Conservation (phyloP, 2,888 invertebrate species). For the Lapara coniferarum region DNA sequence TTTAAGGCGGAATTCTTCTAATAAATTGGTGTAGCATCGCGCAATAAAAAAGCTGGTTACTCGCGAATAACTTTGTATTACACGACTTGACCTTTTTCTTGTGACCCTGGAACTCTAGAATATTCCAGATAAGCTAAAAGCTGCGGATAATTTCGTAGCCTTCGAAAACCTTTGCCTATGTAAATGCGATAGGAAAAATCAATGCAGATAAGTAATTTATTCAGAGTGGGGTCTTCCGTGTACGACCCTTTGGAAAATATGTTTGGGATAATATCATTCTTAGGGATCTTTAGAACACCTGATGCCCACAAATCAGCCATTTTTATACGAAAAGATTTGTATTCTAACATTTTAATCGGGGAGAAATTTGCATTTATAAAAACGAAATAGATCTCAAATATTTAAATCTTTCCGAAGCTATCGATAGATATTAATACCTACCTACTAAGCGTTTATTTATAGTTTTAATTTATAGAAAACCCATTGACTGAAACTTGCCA, state of each 20-base stretch:
- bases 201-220: slow-evolving; percentile 72
- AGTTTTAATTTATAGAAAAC: too few relatives aligned
- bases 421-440: too few relatives aligned
- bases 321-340: slow-evolving; percentile 28
- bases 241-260: slow-evolving; percentile 72
- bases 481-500: too few relatives aligned
- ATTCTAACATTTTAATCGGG: slow-evolving; percentile 9
- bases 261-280: slow-evolving; percentile 74
- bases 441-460: too few relatives aligned
- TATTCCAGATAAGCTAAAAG: slow-evolving; percentile 26
- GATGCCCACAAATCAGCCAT: slow-evolving; percentile 62
- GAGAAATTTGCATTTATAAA: neutral
- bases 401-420: too few relatives aligned
- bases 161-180: slow-evolving; percentile 48
- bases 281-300: slow-evolving; percentile 76
- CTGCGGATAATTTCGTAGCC: slow-evolving; percentile 21
- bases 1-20: neutral
- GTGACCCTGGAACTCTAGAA: slow-evolving; percentile 18
- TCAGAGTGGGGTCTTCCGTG: slow-evolving; percentile 66
- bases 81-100: slow-evolving; percentile 19
- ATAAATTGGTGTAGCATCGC: neutral
- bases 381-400: too few relatives aligned
- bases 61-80: neutral
- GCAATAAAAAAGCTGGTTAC: neutral
- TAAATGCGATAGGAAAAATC: slow-evolving; percentile 54